These are phyloP conservation scores for Adrianichthys oophorus DNA, from an alignment of 2,797 vertebrate species.

Conservation along the genomic window DNA sequence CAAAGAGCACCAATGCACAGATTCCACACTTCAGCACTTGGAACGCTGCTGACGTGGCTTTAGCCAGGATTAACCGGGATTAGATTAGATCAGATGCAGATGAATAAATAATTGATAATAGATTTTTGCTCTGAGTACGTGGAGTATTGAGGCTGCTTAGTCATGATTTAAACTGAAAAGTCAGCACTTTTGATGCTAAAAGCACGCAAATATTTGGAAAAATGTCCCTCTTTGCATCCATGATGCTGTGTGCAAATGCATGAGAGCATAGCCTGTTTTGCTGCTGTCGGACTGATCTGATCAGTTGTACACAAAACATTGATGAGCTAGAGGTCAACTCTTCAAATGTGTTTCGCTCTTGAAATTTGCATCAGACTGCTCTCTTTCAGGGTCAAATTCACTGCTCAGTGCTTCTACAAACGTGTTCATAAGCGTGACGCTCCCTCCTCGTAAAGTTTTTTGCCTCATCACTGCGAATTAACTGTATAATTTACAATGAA, in stretches of 20 bases:
- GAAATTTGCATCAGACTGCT: no score
- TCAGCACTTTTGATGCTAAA: slow-evolving; percentile 5
- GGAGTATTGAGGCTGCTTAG: slow-evolving; percentile 36
- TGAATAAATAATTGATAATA: slow-evolving; percentile 67
- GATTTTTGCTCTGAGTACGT: slow-evolving; percentile 49
- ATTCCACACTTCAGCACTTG: slow-evolving; percentile 15
- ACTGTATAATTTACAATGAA: no score
- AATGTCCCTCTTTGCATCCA: not conserved
- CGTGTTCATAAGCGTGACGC: no score
- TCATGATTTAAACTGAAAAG: slow-evolving; percentile 25
- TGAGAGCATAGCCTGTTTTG: no score
- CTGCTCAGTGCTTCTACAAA: no score
- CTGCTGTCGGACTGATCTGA: no score
- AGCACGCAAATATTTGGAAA: not conserved
- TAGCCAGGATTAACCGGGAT: slow-evolving; percentile 69
- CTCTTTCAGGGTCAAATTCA: no score
- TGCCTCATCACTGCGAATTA: no score
- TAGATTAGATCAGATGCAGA: slow-evolving; percentile 67
- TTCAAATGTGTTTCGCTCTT: no score
- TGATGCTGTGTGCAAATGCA: not conserved
- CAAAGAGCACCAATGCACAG: not conserved
- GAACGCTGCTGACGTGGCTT: slow-evolving; percentile 60
- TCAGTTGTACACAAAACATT: no score
- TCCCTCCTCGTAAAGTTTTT: no score
- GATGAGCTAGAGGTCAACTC: no score